phyloP scores from a whole-genome alignment of 2,888 invertebrate genomes.

The Clostera curtula region DNA sequence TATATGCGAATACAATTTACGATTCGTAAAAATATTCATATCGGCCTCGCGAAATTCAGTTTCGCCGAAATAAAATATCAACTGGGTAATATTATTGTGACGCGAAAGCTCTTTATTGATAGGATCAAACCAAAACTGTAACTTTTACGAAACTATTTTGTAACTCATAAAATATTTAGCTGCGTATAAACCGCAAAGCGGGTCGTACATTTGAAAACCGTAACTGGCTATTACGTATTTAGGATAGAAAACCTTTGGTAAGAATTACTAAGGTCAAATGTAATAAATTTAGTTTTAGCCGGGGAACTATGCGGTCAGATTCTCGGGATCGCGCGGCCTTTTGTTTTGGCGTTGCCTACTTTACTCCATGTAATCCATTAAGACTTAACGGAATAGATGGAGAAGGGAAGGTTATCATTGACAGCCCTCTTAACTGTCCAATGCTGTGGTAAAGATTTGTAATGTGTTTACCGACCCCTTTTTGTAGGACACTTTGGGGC shows the following conservation, averaged over 20 bases:
- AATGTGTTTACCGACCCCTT: conserved; percentile 63
- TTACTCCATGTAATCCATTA: conserved; percentile 70
- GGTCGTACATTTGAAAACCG: conserved; percentile 58
- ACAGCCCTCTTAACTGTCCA: conserved; percentile 60
- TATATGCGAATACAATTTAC: conserved; percentile 1
- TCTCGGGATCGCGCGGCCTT: conserved; percentile 56
- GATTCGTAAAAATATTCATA: conserved; percentile 1
- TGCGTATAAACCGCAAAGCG: conserved; percentile 59
- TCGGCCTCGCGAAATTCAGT: conserved; percentile 4
- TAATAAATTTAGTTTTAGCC: conserved; percentile 73
- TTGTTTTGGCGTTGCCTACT: conserved; percentile 70
- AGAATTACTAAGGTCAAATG: conserved; percentile 72
- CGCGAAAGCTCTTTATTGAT: conserved; percentile 33
- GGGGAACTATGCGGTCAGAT: conserved; percentile 67
- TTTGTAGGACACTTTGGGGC: conserved; percentile 62
- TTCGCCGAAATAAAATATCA: conserved; percentile 11
- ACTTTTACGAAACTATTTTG: conserved; percentile 56
- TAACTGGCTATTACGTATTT: conserved; percentile 59
- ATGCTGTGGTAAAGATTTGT: conserved; percentile 61
- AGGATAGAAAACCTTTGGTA: conserved; percentile 62
- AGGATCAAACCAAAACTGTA: conserved; percentile 42
- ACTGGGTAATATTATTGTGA: conserved; percentile 20
- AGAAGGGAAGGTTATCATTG: conserved; percentile 61
- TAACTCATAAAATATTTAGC: conserved; percentile 68
- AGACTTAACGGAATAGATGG: conserved; percentile 64